Base-by-base conservation (phyloP, 1,140 invertebrate genomes). In the Cardiocondyla obscurior region DNA sequence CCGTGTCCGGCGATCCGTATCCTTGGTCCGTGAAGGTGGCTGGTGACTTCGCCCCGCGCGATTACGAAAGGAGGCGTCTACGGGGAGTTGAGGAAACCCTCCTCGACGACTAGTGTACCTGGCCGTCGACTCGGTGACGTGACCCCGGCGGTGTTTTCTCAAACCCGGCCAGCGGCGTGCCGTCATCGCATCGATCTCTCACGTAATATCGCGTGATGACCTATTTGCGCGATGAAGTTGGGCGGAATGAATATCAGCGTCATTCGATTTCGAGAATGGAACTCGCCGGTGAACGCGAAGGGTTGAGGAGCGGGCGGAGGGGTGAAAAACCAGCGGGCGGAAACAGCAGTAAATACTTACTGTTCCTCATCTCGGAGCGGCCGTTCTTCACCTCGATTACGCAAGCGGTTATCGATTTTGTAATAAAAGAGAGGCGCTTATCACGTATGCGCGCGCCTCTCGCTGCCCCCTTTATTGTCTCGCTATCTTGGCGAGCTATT, bases 121-220 rank as follows among this genome's bases (percentile, higher is more conserved):
- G 53, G 16, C n/a, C 60, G 33, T 58, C 39, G 77, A 14, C 53
- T 57, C 65, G 67, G 72, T 81, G 77, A 81, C 77, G 65, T 81
- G 65, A 42, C 65, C 42, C 57, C 36, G 2, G 10, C 33, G 33
- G 28, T 77, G 22, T 69, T 33, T 53, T 79, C 67, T 73, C 28
- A 28, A 60, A 69, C 51, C 22, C 36, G 25, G 33, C 12, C 51
- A 46, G n/a, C 39, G 70, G 8, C 44, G 33, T 14, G 53, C 33
- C 33, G 22, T 22, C 25, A 5, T 4, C 44, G 49, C 33, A 79
- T 79, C 74, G 74, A 79, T 79, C 55, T 69, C 62, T 79, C 74
- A 42, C 33, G 74, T 79, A 79, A 79, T 79, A 79, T 79, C 62
- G 74, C 74, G 62, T 53, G 74, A 69, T 69, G 62, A 79, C 62